Evolutionary conservation across 23 tunicate genomes (phyloP), one percentile per base, ranked within the genome.

Genomic region (Corella eumyota): DNA sequence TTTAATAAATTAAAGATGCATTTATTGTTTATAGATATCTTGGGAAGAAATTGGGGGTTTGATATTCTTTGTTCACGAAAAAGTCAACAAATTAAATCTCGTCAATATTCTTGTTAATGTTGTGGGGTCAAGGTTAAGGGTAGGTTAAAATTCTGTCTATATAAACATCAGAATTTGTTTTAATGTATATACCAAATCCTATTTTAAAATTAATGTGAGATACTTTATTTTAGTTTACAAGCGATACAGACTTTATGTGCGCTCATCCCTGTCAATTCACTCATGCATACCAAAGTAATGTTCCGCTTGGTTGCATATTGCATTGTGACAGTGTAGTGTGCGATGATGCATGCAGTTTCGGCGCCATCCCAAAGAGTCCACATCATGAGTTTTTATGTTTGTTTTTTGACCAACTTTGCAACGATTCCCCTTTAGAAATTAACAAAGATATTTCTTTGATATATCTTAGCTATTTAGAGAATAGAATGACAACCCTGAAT

Each of bases 41-140:
- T 77, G 36, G 68, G 85, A 77, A 6, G 75, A 77, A 24, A 34
- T 77, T 23, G 49, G 68, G 61, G 75, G 75, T 30, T 77, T 61
- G n/a, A 4, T 77, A 17, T 77, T 77, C 58, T 61, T 77, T 44
- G 52, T 67, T 22, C 50, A 77, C 25, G 67, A 68, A 61, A 62
- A 19, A 4, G 23, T 48, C 26, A 49, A 34, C 30, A 69, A 51
- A 30, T 29, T 74, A 26, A 44, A 56, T 55, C 28, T 74, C 15
- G n/a, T 74, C 20, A 30, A 52, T 37, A 37, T 74, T 1, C 61
- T 74, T 24, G 17, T 74, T 19, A 54, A 65, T 9, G 34, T 74
- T 3, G 15, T 65, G 21, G 80, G 80, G 37, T 24, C 34, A 20
- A 54, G 29, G 7, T 31, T 62, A 25, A 58, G 65, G 71, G 80